Evolutionary conservation across 2,113 vertebrate species (phyloP), one percentile per base, ranked within the genome.

Genomic region (Tympanuchus pallidicinctus): DNA sequence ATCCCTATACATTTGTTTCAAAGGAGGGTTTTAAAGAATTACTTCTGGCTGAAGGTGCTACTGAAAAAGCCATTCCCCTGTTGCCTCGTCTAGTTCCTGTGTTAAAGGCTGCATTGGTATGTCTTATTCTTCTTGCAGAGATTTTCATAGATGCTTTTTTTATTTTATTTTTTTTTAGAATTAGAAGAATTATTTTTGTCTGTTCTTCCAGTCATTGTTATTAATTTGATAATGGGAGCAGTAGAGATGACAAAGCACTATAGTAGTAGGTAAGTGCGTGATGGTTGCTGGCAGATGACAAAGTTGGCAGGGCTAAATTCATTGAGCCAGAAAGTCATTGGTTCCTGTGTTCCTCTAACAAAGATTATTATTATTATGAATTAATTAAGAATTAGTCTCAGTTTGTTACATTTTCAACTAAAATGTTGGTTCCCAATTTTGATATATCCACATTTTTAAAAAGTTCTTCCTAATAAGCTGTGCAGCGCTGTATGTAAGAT

Each of bases 1-100:
- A 98, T 66, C 98, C 98, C 0, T 98, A 98, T 13, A 98, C 98
- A 2, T 98, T 98, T 93, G 98, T 98, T 66, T 98, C 98, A 45
- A 97, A 97, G 90, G 98, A 98, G 24, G 98, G 98, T 28, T 98
- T 98, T 92, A 97, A 97, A 92, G 97, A 98, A 77, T 83, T 98
- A 42, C 98, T 98, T 48, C 86, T 93, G 86, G 97, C 98, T 70
- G 89, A 92, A 43, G 98, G 88, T 66, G 98, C 98, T 88, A 16
- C 94, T 64, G 98, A 98, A 56, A 98, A 98, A 94, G 82, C 95
- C 42, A n/a, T 96, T 73, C 98, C 98, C 12, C 80, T 98, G 86
- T 94, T 98, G 57, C 97, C 98, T 69, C 97, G 97, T 73, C 92
- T 98, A 32, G 76, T 97, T 84, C 98, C 98, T 61, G 97, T 97